phyloP scores from a whole-genome alignment of 2,888 invertebrate species.

The Pycnomerus fuliginosus region DNA sequence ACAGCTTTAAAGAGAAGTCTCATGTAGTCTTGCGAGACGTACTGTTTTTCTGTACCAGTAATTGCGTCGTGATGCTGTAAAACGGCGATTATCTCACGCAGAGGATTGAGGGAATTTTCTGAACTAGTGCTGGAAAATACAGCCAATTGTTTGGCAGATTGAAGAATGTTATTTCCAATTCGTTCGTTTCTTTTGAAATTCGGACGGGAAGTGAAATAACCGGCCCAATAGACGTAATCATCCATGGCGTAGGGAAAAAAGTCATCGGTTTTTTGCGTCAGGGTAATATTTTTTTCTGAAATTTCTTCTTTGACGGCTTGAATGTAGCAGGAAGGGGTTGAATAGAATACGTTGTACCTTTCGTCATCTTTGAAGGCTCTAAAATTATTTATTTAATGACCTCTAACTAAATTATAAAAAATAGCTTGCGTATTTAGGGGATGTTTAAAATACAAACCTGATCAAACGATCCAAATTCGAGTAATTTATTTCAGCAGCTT shows the following conservation, averaged over 20 bases:
- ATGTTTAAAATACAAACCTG: too few relatives aligned
- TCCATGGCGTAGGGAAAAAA: slow-evolving; percentile 69
- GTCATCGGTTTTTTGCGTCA: slow-evolving; percentile 59
- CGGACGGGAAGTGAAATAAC: slow-evolving; percentile 64
- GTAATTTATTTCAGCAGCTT: too few relatives aligned
- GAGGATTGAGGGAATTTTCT: slow-evolving; percentile 54
- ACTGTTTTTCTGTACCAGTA: slow-evolving; percentile 80
- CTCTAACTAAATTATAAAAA: too few relatives aligned
- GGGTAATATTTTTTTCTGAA: slow-evolving; percentile 34
- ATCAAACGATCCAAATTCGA: too few relatives aligned
- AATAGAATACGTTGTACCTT: slow-evolving; percentile 72
- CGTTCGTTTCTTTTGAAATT: slow-evolving; percentile 57
- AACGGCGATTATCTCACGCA: slow-evolving; percentile 66
- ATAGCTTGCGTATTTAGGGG: too few relatives aligned
- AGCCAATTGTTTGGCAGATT: slow-evolving; percentile 67
- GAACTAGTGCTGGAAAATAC: slow-evolving; percentile 56
- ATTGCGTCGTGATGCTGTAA: slow-evolving; percentile 91
- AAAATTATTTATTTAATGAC: too few relatives aligned
- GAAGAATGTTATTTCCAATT: slow-evolving; percentile 57
- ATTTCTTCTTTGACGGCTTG: slow-evolving; percentile 62
- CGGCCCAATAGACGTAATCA: slow-evolving; percentile 71
- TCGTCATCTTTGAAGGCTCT: slow-evolving; percentile 36
- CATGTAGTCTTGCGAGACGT: slow-evolving; percentile 85
- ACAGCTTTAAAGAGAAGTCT: slow-evolving; percentile 69
- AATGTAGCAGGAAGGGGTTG: slow-evolving; percentile 79